phyloP scores from a whole-genome alignment of 2,888 invertebrate genomes.

The Mimumesa dahlbomi region DNA sequence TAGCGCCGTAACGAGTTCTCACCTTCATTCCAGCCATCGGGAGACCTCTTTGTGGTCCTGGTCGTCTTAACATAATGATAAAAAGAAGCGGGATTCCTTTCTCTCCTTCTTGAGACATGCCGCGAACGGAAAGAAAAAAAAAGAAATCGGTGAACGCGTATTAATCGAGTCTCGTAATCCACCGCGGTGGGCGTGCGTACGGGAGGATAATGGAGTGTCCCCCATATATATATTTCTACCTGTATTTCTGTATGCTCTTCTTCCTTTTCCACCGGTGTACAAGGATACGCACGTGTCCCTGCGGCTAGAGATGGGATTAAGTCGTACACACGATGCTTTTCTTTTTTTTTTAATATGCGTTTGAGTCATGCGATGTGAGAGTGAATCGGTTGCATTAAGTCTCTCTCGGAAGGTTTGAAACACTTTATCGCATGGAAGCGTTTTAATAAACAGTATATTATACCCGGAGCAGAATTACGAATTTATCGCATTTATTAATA shows the following conservation, averaged over 20 bases:
- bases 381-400: too few species aligned
- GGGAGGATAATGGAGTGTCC: conserved; percentile 37
- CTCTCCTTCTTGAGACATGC: conserved; percentile 45
- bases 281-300: neutral
- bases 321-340: neutral
- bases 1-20: conserved; percentile 57
- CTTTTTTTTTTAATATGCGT: too few species aligned
- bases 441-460: too few species aligned
- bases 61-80: conserved; percentile 40
- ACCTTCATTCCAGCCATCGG: conserved; percentile 27
- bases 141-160: conserved; percentile 8
- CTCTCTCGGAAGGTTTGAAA: too few species aligned
- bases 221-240: conserved; percentile 24
- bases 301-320: neutral
- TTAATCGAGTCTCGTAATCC: conserved; percentile 50
- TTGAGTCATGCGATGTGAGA: too few species aligned
- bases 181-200: conserved; percentile 41
- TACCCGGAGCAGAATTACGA: too few species aligned
- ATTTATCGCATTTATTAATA: too few species aligned
- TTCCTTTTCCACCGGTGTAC: neutral
- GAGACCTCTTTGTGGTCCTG: conserved; percentile 32
- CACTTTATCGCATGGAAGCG: too few species aligned
- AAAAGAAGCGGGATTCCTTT: conserved; percentile 53
- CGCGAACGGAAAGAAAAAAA: conserved; percentile 14
- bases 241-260: neutral